Percentiles rank a stretch among this genome's conserved stretches.
These are phyloP conservation scores for Eucidaris tribuloides DNA, from an alignment of 35 echinoderm and acorn worm genomes.

Conservation along the genomic window DNA sequence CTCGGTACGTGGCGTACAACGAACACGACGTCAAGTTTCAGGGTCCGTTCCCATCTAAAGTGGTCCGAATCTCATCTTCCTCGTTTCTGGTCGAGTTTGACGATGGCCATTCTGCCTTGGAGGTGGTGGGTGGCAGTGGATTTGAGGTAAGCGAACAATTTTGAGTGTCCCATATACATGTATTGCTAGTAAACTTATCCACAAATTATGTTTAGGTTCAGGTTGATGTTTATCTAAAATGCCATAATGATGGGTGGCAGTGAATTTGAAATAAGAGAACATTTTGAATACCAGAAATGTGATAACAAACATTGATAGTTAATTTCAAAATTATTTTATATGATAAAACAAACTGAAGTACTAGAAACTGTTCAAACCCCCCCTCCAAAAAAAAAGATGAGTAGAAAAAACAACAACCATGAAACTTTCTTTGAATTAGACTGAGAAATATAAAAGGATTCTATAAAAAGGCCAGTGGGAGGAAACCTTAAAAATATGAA, in stretches of 20 bases:
- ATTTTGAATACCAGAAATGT: neutral
- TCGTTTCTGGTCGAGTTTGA: constrained; percentile 21
- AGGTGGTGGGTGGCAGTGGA: constrained; percentile 2
- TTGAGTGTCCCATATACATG: too few relatives aligned
- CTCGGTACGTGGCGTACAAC: constrained; percentile 38
- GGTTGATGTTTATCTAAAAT: neutral
- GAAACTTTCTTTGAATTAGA: too few relatives aligned
- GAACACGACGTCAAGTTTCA: constrained; percentile 9
- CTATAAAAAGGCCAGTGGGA: too few relatives aligned
- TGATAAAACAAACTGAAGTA: too few relatives aligned
- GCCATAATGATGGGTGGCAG: neutral
- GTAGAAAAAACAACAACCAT: too few relatives aligned
- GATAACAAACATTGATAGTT: too few relatives aligned
- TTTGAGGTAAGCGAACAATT: constrained; percentile 78
- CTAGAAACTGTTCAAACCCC: too few relatives aligned
- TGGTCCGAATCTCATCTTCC: neutral
- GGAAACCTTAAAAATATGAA: too few relatives aligned
- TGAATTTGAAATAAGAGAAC: neutral
- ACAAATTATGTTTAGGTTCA: neutral
- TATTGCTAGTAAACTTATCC: neutral
- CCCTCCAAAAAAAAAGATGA: too few relatives aligned
- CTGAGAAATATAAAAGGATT: too few relatives aligned
- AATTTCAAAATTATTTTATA: too few relatives aligned
- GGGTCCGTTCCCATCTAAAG: constrained; percentile 44
- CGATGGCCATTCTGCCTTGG: constrained; percentile 24